Percentiles rank a stretch among this genome's conserved stretches.
These are phyloP conservation scores for Tenualosa ilisha DNA, from an alignment of 2,797 vertebrate genomes.

Conservation along the genomic window DNA sequence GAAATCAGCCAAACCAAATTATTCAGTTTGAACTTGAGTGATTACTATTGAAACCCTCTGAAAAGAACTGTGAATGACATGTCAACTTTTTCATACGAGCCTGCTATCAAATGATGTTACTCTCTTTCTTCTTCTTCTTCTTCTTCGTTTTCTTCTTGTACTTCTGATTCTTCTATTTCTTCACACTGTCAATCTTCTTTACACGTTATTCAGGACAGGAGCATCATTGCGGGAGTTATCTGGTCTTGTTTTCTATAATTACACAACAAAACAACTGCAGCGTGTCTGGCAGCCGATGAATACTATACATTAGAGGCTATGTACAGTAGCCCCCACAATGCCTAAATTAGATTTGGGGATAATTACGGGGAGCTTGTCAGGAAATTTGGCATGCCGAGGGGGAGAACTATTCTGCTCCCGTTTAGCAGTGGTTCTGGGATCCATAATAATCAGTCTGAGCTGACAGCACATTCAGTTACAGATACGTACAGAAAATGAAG, in stretches of 20 bases:
- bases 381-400: slow-evolving; percentile 17
- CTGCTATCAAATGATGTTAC: background rate
- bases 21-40: background rate
- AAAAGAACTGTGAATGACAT: background rate
- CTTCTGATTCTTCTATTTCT: background rate
- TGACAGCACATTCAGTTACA: slow-evolving; percentile 5
- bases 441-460: slow-evolving; percentile 14
- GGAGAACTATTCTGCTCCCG: background rate
- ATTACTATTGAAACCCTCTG: background rate
- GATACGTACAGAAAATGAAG: background rate
- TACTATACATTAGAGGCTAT: slow-evolving; percentile 5
- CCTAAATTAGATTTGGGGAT: slow-evolving; percentile 8
- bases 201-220: background rate
- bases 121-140: background rate
- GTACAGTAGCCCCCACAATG: slow-evolving; percentile 23
- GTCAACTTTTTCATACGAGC: background rate
- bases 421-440: slow-evolving; percentile 11
- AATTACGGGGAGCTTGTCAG: slow-evolving; percentile 23
- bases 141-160: no score
- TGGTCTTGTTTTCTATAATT: slow-evolving; percentile 18
- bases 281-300: slow-evolving; percentile 1
- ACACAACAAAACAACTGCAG: slow-evolving; percentile 9
- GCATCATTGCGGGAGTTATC: slow-evolving; percentile 19
- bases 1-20: background rate
- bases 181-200: background rate